Conservation (phyloP, 2,113 vertebrate genomes). For the Ctenodactylus gundi region DNA sequence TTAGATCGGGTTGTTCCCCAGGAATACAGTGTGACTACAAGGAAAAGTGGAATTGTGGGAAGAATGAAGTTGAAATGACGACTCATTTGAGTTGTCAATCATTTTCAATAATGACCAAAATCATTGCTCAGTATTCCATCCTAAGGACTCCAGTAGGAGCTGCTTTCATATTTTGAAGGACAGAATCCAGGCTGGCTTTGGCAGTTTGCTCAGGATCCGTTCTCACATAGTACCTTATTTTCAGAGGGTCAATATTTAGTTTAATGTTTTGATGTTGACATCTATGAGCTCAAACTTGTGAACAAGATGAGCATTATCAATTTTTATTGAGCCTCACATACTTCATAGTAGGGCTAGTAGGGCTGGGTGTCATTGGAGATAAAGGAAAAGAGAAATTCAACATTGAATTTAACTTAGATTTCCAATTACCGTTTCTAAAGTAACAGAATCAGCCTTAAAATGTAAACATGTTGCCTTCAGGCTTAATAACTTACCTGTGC, state of each 20-base stretch:
- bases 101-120: neutral
- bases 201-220: neutral
- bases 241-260: neutral
- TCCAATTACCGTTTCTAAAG: constrained; percentile 20
- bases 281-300: neutral
- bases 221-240: neutral
- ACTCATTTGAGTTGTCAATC: neutral
- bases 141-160: no score
- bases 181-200: neutral
- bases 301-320: neutral
- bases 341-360: neutral
- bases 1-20: neutral
- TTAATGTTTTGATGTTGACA: neutral
- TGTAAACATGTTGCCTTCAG: neutral
- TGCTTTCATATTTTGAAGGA: neutral
- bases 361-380: neutral
- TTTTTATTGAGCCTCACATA: neutral
- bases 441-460: neutral
- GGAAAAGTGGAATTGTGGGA: neutral
- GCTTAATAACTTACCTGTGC: neutral
- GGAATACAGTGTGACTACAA: neutral
- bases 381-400: neutral
- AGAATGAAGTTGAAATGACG: neutral
- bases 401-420: neutral
- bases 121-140: neutral